These are phyloP conservation scores for Lutraria rhynchaena DNA, from an alignment of 1,140 invertebrate genomes.

Conservation along the genomic window DNA sequence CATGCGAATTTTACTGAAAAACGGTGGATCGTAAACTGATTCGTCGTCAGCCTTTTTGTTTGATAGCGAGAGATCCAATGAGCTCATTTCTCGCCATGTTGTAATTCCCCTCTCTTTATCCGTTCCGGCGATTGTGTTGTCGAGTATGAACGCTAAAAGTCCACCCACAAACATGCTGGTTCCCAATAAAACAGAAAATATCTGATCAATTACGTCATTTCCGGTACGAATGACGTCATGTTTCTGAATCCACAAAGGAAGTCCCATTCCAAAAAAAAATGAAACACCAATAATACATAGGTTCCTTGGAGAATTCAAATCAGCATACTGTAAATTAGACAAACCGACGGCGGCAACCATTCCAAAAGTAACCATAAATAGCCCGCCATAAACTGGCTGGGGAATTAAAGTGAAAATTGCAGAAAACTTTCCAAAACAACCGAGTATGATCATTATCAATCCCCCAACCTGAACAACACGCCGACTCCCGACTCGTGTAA, in stretches of 20 bases:
- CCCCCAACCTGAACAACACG: slow-evolving; percentile 92
- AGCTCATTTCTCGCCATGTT: background rate
- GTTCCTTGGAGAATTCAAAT: slow-evolving; percentile 92
- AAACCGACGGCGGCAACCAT: slow-evolving; percentile 82
- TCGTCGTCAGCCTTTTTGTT: background rate
- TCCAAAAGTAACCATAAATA: slow-evolving; percentile 93
- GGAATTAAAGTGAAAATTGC: slow-evolving; percentile 93
- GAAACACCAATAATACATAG: slow-evolving; percentile 93
- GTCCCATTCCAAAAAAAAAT: slow-evolving; percentile 90
- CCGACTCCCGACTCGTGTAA: slow-evolving; percentile 89
- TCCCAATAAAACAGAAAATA: slow-evolving; percentile 64
- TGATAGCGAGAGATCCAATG: too few relatives aligned
- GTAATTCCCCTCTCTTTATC: slow-evolving; percentile 11
- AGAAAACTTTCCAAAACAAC: slow-evolving; percentile 89
- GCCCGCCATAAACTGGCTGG: slow-evolving; percentile 91
- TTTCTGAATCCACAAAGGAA: slow-evolving; percentile 87
- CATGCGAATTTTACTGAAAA: background rate
- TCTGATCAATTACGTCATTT: slow-evolving; percentile 62
- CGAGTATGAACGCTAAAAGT: slow-evolving; percentile 67
- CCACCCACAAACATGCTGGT: slow-evolving; percentile 75
- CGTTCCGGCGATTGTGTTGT: slow-evolving; percentile 73
- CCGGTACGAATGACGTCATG: slow-evolving; percentile 82
- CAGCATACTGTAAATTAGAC: slow-evolving; percentile 91
- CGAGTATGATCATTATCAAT: slow-evolving; percentile 86
- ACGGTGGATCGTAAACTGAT: background rate